Conservation (phyloP, 2,888 invertebrate species). For the Zaprionus bogoriensis region DNA sequence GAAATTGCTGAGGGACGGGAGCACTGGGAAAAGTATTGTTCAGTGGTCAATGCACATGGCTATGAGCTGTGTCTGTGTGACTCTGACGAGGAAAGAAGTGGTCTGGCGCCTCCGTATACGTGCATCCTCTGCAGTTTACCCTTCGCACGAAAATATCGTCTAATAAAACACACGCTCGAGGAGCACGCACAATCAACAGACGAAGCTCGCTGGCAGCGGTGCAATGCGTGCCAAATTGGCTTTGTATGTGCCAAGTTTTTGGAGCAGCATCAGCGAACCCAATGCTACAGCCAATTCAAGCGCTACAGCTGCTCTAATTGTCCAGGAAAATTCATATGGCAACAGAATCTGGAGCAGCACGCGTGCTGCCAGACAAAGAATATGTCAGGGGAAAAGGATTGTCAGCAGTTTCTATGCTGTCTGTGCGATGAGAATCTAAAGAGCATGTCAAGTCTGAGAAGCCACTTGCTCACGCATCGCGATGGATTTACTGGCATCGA, state of each 20-base stretch:
- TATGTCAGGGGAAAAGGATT: neutral
- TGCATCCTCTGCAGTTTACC: slow-evolving; percentile 69
- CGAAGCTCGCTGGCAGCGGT: slow-evolving; percentile 83
- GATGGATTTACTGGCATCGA: slow-evolving; percentile 69
- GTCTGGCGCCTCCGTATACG: slow-evolving; percentile 46
- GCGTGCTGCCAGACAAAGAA: slow-evolving; percentile 58
- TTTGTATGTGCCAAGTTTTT: slow-evolving; percentile 84
- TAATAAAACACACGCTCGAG: slow-evolving; percentile 73
- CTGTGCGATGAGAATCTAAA: slow-evolving; percentile 60
- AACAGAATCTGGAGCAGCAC: slow-evolving; percentile 75
- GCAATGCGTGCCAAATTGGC: slow-evolving; percentile 84
- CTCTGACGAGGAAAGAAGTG: slow-evolving; percentile 76
- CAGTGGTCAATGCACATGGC: slow-evolving; percentile 76
- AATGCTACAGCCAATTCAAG: slow-evolving; percentile 77
- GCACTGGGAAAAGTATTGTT: slow-evolving; percentile 67
- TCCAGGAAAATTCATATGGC: slow-evolving; percentile 80
- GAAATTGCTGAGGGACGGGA: slow-evolving; percentile 59
- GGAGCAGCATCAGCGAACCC: slow-evolving; percentile 84
- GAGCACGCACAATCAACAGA: slow-evolving; percentile 82
- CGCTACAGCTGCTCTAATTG: slow-evolving; percentile 75
- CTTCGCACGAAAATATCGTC: slow-evolving; percentile 74
- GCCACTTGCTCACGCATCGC: slow-evolving; percentile 61
- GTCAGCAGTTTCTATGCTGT: slow-evolving; percentile 50
- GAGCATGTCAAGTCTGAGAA: slow-evolving; percentile 56
- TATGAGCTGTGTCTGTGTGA: slow-evolving; percentile 81